Evolutionary conservation across 2,113 vertebrate species (phyloP), one percentile per base, ranked within the genome.

Genomic region (Nansenia antarctica): DNA sequence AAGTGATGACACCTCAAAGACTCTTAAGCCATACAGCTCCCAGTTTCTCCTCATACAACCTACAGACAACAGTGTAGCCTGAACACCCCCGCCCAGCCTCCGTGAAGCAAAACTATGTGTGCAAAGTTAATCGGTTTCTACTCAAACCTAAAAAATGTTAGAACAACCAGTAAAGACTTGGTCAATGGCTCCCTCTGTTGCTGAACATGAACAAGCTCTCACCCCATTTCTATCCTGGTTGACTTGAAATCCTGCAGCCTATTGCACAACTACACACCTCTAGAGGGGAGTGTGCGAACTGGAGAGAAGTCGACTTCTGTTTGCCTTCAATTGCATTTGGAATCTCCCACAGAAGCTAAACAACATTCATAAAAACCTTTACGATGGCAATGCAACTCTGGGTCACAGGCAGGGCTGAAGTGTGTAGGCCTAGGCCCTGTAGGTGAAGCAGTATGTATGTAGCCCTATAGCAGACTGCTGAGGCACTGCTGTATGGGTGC

Each of bases 101-200:
- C n/a, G 45, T 49, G 20, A 49, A 49, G 20, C 15, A 2, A n/a
- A n/a, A 22, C 18, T 49, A 49, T n/a, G 5, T 49, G 20, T 22
- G 45, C n/a, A 49, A 49, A 49, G 18, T 20, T 18, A 3, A n/a
- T 1, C 45, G 29, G 26, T 29, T 30, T 29, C 54, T 42, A 42
- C 7, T 9, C 3, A 42, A 42, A 42, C 9, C 14, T 18, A 47
- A 18, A n/a, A 47, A 47, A 5, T 18, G 7, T 14, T 9, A 29
- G 54, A 15, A 26, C 14, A 31, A 47, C 42, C 26, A 58, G 6
- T n/a, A 3, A 58, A 27, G 15, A 58, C 15, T 15, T 58, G 27
- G 55, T 31, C 27, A 58, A 58, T 31, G 29, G 55, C 55, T 58
- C 55, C 55, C 55, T 31, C 55, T 58, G 55, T 58, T 31, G 55